These are phyloP conservation scores for Thera britannica DNA, from an alignment of 2,888 invertebrate species.

Conservation along the genomic window DNA sequence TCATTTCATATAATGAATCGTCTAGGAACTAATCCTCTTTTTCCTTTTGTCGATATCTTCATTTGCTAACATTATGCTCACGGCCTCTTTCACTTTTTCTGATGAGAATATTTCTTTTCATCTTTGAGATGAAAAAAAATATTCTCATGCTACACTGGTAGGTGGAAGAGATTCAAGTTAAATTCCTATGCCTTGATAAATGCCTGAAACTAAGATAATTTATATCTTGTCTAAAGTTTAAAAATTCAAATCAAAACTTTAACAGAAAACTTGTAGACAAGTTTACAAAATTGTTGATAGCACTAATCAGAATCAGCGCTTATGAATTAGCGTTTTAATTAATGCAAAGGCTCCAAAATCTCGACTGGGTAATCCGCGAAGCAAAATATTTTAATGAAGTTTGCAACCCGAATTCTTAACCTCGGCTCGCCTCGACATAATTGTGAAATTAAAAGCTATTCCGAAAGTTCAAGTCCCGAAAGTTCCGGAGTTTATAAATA, in stretches of 20 bases:
- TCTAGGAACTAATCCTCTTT: no score
- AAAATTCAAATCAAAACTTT: neutral
- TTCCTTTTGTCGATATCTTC: no score
- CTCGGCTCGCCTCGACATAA: constrained; percentile 50
- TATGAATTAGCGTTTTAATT: constrained; percentile 45
- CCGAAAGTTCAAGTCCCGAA: constrained; percentile 47
- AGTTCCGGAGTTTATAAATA: constrained; percentile 31
- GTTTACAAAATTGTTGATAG: constrained; percentile 5
- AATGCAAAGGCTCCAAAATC: constrained; percentile 44
- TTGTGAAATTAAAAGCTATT: constrained; percentile 62
- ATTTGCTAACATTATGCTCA: no score
- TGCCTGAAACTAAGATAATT: no score
- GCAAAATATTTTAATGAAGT: constrained; percentile 75
- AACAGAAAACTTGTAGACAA: neutral
- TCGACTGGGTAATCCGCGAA: constrained; percentile 57
- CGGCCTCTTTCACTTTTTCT: no score
- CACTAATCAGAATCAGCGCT: constrained; percentile 30
- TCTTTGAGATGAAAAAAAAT: no score
- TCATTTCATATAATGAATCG: no score
- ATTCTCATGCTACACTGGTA: no score
- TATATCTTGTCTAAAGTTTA: no score
- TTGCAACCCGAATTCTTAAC: constrained; percentile 57
- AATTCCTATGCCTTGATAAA: no score
- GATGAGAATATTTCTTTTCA: no score
- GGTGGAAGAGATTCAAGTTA: no score